Percentiles rank a stretch among this genome's conserved stretches.
These are phyloP conservation scores for Gymnopithys bicolor DNA, from an alignment of 2,797 vertebrate genomes.

Conservation along the genomic window DNA sequence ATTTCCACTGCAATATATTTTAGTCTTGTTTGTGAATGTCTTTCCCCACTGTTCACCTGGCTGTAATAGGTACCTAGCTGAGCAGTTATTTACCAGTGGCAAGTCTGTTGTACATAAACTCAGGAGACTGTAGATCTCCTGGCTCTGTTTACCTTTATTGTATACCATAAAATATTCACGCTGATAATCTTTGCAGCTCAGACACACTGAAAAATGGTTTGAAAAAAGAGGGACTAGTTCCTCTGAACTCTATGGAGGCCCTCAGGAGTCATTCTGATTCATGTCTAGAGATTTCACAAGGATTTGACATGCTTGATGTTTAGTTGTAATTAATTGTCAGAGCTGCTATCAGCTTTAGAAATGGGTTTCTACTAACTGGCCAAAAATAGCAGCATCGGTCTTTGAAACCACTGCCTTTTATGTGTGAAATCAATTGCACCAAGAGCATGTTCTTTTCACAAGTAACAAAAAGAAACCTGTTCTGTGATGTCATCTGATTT, in stretches of 20 bases:
- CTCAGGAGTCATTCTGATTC: constrained; percentile 8
- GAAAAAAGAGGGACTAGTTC: neutral
- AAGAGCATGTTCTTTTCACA: constrained; percentile 8
- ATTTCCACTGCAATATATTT: neutral
- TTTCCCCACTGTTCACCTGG: neutral
- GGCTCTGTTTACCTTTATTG: neutral
- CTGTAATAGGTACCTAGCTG: neutral
- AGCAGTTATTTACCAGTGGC: neutral
- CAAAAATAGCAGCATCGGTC: constrained; percentile 21
- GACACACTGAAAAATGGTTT: neutral
- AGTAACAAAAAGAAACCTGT: constrained; percentile 43
- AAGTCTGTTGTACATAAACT: neutral
- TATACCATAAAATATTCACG: neutral
- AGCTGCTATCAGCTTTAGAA: constrained; percentile 44
- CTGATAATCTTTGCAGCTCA: neutral
- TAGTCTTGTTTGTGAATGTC: neutral
- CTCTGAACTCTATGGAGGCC: neutral
- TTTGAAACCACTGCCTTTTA: constrained; percentile 45
- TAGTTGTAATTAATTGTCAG: constrained; percentile 58
- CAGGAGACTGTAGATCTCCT: neutral
- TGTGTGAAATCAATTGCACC: constrained; percentile 55
- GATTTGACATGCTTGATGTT: constrained; percentile 61
- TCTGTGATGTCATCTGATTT: constrained; percentile 28
- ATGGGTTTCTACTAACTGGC: constrained; percentile 2
- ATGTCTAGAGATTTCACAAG: constrained; percentile 7